Evolutionary conservation across 2,113 vertebrate genomes (phyloP).

Genomic region (Apeltes quadracus): DNA sequence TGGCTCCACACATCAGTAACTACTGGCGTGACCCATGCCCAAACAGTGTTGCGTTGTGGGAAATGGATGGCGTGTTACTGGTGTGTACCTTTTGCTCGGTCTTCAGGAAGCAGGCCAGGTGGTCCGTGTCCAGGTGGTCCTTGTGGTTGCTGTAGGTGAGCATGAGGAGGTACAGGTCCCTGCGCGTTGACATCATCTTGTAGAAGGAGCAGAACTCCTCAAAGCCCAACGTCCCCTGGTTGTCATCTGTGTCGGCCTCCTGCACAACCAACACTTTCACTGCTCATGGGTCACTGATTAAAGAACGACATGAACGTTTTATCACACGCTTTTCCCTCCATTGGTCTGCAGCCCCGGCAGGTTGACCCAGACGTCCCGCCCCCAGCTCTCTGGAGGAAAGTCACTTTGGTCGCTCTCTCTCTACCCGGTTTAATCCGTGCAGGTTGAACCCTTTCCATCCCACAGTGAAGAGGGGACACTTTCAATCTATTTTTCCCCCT

Average conservation of each 20-base stretch:
- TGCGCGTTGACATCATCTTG: conserved; percentile 97
- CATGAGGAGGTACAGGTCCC: conserved; percentile 96
- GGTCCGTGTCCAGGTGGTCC: conserved; percentile 86
- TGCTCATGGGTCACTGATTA: background rate
- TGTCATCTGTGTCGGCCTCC: conserved; percentile 97
- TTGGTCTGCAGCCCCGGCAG: too few relatives aligned
- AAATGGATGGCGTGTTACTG: too few relatives aligned
- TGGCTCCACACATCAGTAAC: background rate
- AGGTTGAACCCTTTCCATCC: too few relatives aligned
- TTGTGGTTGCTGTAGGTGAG: conserved; percentile 97
- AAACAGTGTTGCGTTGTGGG: background rate
- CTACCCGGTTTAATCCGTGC: too few relatives aligned
- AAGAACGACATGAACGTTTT: too few relatives aligned
- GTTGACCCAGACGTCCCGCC: too few relatives aligned
- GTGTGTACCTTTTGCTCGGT: conserved; percentile 92
- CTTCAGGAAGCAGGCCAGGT: conserved; percentile 90
- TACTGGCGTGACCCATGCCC: background rate
- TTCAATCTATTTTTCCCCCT: too few relatives aligned
- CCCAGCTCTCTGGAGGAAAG: too few relatives aligned
- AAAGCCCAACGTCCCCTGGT: conserved; percentile 91
- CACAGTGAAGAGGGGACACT: too few relatives aligned
- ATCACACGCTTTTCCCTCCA: too few relatives aligned
- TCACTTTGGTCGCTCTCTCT: too few relatives aligned
- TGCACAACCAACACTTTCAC: conserved; percentile 44
- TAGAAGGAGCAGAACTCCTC: conserved; percentile 99